A percentile compares a stretch with the other conserved stretches of the same genome.
Conservation (phyloP, 1,140 invertebrate genomes). For the Drosophila rhopaloa region DNA sequence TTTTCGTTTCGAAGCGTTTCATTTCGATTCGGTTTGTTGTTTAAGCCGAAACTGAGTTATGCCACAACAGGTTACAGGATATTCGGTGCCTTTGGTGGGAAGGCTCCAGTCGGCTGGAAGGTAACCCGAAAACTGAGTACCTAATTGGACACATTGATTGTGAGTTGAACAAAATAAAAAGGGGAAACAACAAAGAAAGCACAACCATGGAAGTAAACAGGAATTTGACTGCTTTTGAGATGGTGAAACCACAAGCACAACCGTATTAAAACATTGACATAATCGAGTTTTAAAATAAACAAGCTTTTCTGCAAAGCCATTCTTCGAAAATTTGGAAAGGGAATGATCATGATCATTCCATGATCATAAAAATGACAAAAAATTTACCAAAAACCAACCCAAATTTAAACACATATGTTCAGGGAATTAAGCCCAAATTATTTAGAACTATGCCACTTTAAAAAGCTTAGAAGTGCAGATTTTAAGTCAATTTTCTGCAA, state of each 20-base stretch:
- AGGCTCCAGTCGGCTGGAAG: slow-evolving; percentile 55
- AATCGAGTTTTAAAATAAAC: too few species aligned
- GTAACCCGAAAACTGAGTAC: slow-evolving; percentile 42
- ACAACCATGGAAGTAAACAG: not conserved
- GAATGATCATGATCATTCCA: too few species aligned
- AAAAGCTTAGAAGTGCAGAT: too few species aligned
- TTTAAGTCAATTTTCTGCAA: too few species aligned
- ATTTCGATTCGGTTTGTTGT: slow-evolving; percentile 36
- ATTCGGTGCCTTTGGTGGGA: not conserved
- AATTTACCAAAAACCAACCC: too few species aligned
- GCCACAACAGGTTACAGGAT: slow-evolving; percentile 34
- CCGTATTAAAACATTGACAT: not conserved
- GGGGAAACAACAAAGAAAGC: not conserved
- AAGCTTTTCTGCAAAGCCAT: too few species aligned
- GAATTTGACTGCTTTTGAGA: not conserved
- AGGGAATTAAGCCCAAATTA: too few species aligned
- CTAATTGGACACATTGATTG: slow-evolving; percentile 56
- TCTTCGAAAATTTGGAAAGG: too few species aligned
- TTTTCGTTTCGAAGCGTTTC: slow-evolving; percentile 28
- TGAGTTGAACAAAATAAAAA: slow-evolving; percentile 14
- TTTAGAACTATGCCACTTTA: too few species aligned
- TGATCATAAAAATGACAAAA: too few species aligned
- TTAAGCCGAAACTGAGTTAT: slow-evolving; percentile 59
- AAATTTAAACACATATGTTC: too few species aligned
- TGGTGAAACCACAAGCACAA: not conserved